These are phyloP conservation scores for Botia kubotai DNA, from an alignment of 2,797 vertebrate species.

Conservation along the genomic window DNA sequence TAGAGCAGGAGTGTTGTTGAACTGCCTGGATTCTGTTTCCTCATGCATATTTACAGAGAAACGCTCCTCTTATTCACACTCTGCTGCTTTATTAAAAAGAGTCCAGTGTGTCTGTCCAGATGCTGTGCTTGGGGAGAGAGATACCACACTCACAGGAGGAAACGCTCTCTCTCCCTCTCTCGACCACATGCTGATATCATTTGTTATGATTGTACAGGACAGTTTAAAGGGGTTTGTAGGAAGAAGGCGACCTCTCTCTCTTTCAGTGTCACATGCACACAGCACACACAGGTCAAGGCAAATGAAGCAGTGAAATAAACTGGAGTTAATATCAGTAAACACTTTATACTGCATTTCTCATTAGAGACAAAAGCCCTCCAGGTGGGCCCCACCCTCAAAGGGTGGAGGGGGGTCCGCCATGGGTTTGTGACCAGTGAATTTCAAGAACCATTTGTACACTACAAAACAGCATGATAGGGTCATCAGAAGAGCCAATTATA, in stretches of 20 bases:
- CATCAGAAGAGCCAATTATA: not conserved
- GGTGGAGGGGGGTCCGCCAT: not conserved
- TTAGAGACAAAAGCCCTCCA: no score
- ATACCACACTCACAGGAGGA: constrained; percentile 21
- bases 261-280: not conserved
- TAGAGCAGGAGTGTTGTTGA: constrained; percentile 30
- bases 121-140: constrained; percentile 31
- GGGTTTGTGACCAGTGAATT: not conserved
- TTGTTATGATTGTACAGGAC: constrained; percentile 23
- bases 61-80: constrained; percentile 17
- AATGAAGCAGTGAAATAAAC: not conserved
- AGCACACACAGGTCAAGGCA: not conserved
- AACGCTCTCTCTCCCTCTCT: constrained; percentile 11
- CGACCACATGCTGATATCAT: constrained; percentile 25
- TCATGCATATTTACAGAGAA: constrained; percentile 44
- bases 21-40: constrained; percentile 14
- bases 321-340: not conserved
- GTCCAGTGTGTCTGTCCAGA: constrained; percentile 28
- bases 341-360: no score
- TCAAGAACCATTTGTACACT: not conserved
- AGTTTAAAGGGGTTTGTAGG: constrained; percentile 13
- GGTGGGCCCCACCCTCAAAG: not conserved
- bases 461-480: not conserved
- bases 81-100: constrained; percentile 39
- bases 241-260: constrained; percentile 9